phyloP scores from a whole-genome alignment of 1,140 invertebrate genomes.

The Arctopsyche grandis region DNA sequence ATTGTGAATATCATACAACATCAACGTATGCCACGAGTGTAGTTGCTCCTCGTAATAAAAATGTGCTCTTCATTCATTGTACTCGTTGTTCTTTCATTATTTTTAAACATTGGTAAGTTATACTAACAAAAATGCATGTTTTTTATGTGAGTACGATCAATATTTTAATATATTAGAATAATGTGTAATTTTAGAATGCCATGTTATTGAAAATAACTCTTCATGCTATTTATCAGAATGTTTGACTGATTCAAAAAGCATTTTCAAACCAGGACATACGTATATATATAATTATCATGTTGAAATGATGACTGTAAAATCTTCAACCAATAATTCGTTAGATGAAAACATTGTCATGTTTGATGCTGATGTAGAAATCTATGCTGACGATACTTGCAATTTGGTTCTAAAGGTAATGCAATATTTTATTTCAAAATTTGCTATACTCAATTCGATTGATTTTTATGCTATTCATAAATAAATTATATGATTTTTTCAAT shows the following conservation, averaged over 20 bases:
- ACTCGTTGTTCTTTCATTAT: background rate
- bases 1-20: background rate
- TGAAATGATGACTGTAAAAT: conserved; percentile 14
- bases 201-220: background rate
- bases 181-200: too few species aligned
- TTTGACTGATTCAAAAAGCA: background rate
- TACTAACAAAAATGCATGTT: too few species aligned
- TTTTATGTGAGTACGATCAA: too few species aligned
- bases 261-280: conserved; percentile 44
- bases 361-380: conserved; percentile 39
- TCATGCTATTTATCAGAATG: too few species aligned
- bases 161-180: too few species aligned
- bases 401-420: conserved; percentile 40
- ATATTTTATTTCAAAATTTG: too few species aligned
- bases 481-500: background rate
- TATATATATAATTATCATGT: conserved; percentile 45
- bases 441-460: too few species aligned
- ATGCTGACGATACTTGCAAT: conserved; percentile 40
- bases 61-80: background rate
- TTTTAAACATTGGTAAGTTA: conserved; percentile 20
- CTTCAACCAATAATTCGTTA: background rate
- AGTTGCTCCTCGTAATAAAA: background rate
- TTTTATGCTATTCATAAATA: too few species aligned
- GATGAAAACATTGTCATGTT: conserved; percentile 8
- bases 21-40: background rate